A percentile compares a stretch with the other conserved stretches of the same genome.
Conservation (phyloP, 2,797 vertebrate species). For the Agapornis canus region DNA sequence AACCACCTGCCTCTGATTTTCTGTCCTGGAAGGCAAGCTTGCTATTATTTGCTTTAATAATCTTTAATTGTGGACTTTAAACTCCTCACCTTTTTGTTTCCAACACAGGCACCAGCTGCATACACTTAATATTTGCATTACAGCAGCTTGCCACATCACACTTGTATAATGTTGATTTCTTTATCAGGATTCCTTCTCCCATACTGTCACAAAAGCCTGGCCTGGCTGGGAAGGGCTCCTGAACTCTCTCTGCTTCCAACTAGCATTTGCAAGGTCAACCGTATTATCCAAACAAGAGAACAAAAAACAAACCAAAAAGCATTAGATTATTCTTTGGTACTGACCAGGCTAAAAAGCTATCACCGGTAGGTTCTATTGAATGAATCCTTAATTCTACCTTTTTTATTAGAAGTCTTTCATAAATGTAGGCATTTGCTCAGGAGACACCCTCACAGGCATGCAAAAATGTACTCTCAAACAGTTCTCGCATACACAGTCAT, state of each 20-base stretch:
- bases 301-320: not conserved
- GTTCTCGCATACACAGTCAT: not conserved
- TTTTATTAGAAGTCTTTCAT: not conserved
- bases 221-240: not conserved
- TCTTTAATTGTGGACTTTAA: not conserved
- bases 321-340: not conserved
- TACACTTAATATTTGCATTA: not conserved
- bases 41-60: not conserved
- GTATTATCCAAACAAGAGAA: not conserved
- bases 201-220: fast-evolving
- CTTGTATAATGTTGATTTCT: not conserved
- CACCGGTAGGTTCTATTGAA: not conserved
- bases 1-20: not conserved
- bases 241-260: not conserved
- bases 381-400: not conserved
- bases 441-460: fast-evolving
- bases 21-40: not conserved
- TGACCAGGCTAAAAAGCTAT: not conserved
- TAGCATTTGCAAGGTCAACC: not conserved
- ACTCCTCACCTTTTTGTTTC: not conserved
- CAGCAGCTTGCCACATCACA: not conserved
- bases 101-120: not conserved
- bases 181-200: not conserved
- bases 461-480: not conserved
- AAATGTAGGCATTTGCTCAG: not conserved